phyloP scores from a whole-genome alignment of 2,888 invertebrate species.

The Macrosiphum euphorbiae region DNA sequence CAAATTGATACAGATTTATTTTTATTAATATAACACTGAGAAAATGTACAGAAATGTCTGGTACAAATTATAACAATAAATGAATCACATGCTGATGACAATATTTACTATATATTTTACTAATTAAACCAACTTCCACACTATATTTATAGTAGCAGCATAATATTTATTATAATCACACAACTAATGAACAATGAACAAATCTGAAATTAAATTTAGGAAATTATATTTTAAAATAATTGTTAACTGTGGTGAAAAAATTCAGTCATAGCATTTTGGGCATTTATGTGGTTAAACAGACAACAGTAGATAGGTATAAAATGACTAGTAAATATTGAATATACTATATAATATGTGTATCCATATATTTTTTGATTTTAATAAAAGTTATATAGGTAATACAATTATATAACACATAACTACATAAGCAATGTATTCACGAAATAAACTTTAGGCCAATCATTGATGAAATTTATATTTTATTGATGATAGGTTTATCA shows the following conservation, averaged over 20 bases:
- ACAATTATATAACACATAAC: neutral
- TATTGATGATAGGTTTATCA: neutral
- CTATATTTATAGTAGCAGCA: too few relatives aligned
- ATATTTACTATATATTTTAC: neutral
- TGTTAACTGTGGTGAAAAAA: neutral
- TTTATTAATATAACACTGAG: neutral
- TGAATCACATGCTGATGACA: neutral
- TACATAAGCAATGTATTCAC: neutral
- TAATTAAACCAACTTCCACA: neutral
- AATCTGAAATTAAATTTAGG: conserved; percentile 32
- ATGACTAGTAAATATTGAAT: neutral
- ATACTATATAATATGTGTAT: neutral
- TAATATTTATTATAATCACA: neutral
- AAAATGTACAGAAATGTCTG: neutral
- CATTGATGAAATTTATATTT: neutral
- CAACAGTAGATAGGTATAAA: neutral
- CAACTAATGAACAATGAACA: conserved; percentile 2
- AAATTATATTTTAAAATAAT: neutral
- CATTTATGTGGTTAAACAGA: neutral
- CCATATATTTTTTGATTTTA: neutral
- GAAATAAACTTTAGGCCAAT: neutral
- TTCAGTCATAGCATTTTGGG: neutral
- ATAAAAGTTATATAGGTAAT: neutral
- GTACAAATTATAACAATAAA: neutral
- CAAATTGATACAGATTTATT: neutral